Evolutionary conservation across 2,113 vertebrate genomes (phyloP).

Genomic region (Malurus melanocephalus): DNA sequence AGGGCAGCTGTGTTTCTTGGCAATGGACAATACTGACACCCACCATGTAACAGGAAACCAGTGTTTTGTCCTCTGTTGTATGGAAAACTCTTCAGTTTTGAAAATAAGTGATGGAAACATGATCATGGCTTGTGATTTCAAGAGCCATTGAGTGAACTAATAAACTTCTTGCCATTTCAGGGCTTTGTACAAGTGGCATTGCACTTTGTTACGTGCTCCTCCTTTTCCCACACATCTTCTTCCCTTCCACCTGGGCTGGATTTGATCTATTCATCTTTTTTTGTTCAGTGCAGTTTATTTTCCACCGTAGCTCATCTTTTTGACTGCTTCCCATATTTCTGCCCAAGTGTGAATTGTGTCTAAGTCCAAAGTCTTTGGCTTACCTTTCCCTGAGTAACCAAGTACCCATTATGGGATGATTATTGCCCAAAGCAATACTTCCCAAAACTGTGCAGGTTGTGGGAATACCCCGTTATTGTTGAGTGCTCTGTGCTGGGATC

Average conservation of each 20-base stretch:
- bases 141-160: not conserved
- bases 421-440: not conserved
- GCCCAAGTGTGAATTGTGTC: not conserved
- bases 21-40: conserved; percentile 2
- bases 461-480: not conserved
- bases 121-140: not conserved
- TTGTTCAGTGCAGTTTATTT: not conserved
- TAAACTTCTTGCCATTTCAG: not conserved
- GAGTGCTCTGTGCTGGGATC: not conserved
- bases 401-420: accelerated
- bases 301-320: accelerated
- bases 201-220: not conserved
- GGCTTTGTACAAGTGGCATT: not conserved
- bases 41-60: conserved; percentile 27
- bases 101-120: not conserved
- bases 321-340: not conserved
- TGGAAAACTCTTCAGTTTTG: not conserved
- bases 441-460: not conserved
- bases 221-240: not conserved
- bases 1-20: conserved; percentile 49
- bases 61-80: conserved; percentile 41
- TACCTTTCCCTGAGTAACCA: not conserved
- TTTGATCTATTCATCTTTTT: not conserved
- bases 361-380: not conserved
- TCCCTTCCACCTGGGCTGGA: not conserved